A percentile compares a stretch with the other conserved stretches of the same genome.
These are phyloP conservation scores for Meriones unguiculatus DNA, from an alignment of 2,113 vertebrate species.

Conservation along the genomic window DNA sequence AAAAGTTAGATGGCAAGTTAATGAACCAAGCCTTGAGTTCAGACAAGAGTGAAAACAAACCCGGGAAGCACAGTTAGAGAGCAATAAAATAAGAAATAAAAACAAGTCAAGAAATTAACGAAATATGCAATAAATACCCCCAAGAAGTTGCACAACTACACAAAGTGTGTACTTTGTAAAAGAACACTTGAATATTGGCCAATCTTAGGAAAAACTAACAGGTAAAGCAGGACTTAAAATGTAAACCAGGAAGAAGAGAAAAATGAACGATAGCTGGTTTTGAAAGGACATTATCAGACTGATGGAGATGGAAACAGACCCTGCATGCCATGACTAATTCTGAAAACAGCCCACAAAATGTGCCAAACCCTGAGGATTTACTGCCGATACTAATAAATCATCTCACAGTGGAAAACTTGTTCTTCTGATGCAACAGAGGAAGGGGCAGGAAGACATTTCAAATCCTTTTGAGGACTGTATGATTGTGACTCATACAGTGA, in stretches of 20 bases:
- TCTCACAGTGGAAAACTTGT: neutral
- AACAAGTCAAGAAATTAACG: conserved; percentile 11
- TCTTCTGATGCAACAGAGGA: neutral
- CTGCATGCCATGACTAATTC: neutral
- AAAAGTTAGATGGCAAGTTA: conserved; percentile 11
- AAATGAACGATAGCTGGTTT: neutral
- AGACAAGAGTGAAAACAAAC: neutral
- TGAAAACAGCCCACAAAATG: neutral
- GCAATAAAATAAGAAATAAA: neutral
- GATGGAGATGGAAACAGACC: neutral
- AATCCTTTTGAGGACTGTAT: neutral
- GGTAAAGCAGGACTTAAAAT: neutral
- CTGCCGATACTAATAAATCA: neutral
- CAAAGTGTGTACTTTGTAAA: neutral
- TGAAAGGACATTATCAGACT: neutral
- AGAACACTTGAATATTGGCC: neutral
- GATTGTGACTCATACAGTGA: neutral
- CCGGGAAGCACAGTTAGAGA: neutral
- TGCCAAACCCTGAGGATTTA: neutral
- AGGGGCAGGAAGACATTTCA: neutral
- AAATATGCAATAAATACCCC: neutral
- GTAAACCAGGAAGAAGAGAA: neutral
- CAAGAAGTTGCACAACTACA: neutral
- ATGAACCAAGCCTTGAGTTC: neutral
- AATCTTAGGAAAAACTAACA: neutral